Evolutionary conservation across 1,140 invertebrate genomes (phyloP), one percentile per base, ranked within the genome.

Genomic region (Lordiphosa clarofinis): DNA sequence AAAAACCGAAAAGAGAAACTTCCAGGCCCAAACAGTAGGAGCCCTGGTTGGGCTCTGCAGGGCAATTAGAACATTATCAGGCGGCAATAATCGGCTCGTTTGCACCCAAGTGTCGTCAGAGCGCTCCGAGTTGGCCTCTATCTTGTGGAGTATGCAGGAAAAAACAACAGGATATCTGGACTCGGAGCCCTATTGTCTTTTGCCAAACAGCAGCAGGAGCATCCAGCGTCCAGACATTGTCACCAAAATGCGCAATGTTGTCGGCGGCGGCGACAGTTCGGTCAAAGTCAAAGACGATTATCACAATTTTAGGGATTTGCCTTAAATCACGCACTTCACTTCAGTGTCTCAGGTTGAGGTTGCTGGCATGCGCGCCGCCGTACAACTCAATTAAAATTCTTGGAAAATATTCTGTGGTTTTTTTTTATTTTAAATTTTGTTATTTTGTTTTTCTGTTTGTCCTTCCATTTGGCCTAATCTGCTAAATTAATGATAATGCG

Each of bases 61-160:
- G 76, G 76, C 76, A 81, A 81, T 81, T 81, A 81, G 76, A 81
- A 71, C 76, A 75, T 72, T 81, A 81, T 81, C 76, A 82, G 72
- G 76, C 76, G 76, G 76, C 76, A 81, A 81, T 81, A 81, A 81
- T 81, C 76, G 76, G 55, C 76, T 81, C 76, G 76, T 81, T 81
- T 81, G 76, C 76, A 81, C 76, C 76, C 76, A 82, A 81, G 72
- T 81, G 75, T 81, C 71, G 56, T 82, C 67, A 54, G 40, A 28
- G n/a, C n/a, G 38, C n/a, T 21, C 3, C 21, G 21, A 63, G 47
- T 28, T 43, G 39, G 36, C 39, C 55, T 8, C 13, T 33, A 37
- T 33, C 21, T 53, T 52, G 33, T 65, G 50, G 60, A 40, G 62
- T 62, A 47, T 31, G 21, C 31, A 15, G 39, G 58, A 19, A 59